Conservation (phyloP, 2,888 invertebrate genomes). For the Epinotia ramella region DNA sequence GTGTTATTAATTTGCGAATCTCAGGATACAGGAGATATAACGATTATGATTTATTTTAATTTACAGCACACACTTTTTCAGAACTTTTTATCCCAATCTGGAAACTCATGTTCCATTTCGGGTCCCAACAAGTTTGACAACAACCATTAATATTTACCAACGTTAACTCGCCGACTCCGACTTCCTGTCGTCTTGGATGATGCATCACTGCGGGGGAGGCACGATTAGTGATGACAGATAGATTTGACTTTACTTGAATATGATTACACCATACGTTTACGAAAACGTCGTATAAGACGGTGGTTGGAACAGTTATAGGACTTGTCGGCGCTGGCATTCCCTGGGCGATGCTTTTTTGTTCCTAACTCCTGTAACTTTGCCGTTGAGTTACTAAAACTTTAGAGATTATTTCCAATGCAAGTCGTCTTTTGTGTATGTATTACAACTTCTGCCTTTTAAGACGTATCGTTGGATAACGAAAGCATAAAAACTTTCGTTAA, state of each 20-base stretch:
- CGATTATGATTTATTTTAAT: not conserved
- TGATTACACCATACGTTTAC: constrained; percentile 60
- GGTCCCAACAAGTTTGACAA: constrained; percentile 39
- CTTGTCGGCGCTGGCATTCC: not conserved
- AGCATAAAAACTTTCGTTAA: no score
- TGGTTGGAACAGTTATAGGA: constrained; percentile 6
- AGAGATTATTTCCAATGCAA: constrained; percentile 7
- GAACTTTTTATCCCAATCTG: constrained; percentile 23
- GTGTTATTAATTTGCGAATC: no score
- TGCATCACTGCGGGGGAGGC: constrained; percentile 57
- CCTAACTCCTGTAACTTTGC: constrained; percentile 4
- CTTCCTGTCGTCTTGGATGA: constrained; percentile 53
- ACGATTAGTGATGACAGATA: constrained; percentile 70
- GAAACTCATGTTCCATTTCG: constrained; percentile 38
- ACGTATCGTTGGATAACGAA: constrained; percentile 14
- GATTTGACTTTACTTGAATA: constrained; percentile 68
- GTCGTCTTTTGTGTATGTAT: not conserved
- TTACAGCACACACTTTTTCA: constrained; percentile 19
- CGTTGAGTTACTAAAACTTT: constrained; percentile 1
- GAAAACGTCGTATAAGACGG: constrained; percentile 46
- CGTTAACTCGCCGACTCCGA: constrained; percentile 35
- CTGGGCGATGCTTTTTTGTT: constrained; percentile 37
- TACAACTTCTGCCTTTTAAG: no score
- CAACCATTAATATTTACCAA: constrained; percentile 45
- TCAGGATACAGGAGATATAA: no score